Evolutionary conservation across 2,888 invertebrate genomes (phyloP).

Genomic region (Tachina lurida): DNA sequence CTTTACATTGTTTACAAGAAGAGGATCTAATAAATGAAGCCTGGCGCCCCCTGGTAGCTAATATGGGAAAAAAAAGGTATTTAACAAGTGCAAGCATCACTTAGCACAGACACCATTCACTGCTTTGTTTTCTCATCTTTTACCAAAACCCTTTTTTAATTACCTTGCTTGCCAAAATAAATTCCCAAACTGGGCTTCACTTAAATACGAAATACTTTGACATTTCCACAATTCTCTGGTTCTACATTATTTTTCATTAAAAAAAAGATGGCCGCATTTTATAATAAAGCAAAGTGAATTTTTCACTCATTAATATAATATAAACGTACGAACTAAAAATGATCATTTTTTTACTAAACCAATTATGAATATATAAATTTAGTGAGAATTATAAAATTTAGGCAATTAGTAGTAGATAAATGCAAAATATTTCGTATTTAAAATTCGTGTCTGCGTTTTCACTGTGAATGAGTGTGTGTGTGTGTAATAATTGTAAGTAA

Average conservation of each 20-base stretch:
- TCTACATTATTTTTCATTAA: constrained; percentile 60
- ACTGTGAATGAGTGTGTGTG: constrained; percentile 24
- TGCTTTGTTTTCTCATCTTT: background rate
- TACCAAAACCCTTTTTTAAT: constrained; percentile 1
- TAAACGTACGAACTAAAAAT: constrained; percentile 53
- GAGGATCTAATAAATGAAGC: too few relatives aligned
- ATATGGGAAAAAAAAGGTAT: too few relatives aligned
- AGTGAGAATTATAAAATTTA: constrained; percentile 58
- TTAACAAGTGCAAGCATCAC: background rate
- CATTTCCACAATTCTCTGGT: constrained; percentile 39
- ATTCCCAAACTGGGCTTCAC: constrained; percentile 43
- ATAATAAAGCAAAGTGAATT: constrained; percentile 62
- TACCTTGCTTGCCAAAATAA: background rate
- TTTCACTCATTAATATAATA: constrained; percentile 62
- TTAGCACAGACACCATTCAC: constrained; percentile 2
- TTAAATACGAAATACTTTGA: constrained; percentile 38
- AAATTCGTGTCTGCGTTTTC: constrained; percentile 60
- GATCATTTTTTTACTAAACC: constrained; percentile 45
- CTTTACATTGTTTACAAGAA: too few relatives aligned
- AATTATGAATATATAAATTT: constrained; percentile 40
- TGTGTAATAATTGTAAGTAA: constrained; percentile 42
- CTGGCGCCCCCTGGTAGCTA: too few relatives aligned
- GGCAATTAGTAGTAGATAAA: constrained; percentile 13
- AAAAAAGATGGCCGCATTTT: constrained; percentile 70
- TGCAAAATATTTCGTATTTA: constrained; percentile 19